Evolutionary conservation across 1,140 invertebrate species (phyloP).

Genomic region (Vollenhovia emeryi): DNA sequence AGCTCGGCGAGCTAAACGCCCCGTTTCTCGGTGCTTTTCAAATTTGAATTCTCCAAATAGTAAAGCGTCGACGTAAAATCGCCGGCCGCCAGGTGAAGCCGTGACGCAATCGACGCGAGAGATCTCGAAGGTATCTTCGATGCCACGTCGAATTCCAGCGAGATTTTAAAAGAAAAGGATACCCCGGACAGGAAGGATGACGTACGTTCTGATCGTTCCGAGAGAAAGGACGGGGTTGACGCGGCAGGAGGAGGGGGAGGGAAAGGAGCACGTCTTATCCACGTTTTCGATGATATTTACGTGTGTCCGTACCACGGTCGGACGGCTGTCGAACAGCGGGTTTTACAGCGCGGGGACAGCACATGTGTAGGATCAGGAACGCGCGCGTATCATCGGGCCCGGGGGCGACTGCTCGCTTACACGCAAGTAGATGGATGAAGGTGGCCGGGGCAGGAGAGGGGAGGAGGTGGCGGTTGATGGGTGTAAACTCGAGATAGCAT

Average conservation of each 20-base stretch:
- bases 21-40: slow-evolving; percentile 4
- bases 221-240: not conserved
- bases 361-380: slow-evolving; percentile 26
- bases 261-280: slow-evolving; percentile 41
- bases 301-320: slow-evolving; percentile 54
- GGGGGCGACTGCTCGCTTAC: slow-evolving; percentile 67
- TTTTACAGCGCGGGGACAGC: slow-evolving; percentile 64
- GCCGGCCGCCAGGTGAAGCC: not conserved
- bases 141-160: slow-evolving; percentile 60
- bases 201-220: slow-evolving; percentile 38
- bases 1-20: slow-evolving; percentile 3
- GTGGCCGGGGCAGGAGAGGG: slow-evolving; percentile 54
- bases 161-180: slow-evolving; percentile 53
- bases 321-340: slow-evolving; percentile 70
- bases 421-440: slow-evolving; percentile 77
- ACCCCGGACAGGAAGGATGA: slow-evolving; percentile 32
- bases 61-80: slow-evolving; percentile 25
- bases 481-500: slow-evolving; percentile 79
- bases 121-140: slow-evolving; percentile 59
- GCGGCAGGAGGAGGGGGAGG: not conserved
- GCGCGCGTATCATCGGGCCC: slow-evolving; percentile 55
- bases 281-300: slow-evolving; percentile 71
- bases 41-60: slow-evolving; percentile 65
- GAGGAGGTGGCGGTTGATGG: slow-evolving; percentile 77
- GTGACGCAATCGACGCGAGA: slow-evolving; percentile 35